Conservation (phyloP, 2,113 vertebrate genomes). For the Alethe diademata region DNA sequence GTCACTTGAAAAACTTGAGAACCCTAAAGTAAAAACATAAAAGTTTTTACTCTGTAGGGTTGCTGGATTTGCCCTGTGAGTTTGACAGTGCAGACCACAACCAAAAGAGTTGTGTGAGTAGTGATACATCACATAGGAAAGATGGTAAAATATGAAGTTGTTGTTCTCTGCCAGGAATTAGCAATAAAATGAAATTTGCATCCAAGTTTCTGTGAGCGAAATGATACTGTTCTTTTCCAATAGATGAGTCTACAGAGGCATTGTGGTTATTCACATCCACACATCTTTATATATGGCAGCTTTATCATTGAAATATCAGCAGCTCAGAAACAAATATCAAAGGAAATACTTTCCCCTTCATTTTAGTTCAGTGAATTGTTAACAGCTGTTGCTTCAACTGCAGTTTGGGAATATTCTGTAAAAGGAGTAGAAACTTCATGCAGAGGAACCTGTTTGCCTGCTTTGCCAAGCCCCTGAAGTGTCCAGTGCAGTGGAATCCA, state of each 20-base stretch:
- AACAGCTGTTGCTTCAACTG: not conserved
- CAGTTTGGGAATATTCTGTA: not conserved
- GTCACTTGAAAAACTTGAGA: not conserved
- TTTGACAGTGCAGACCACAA: not conserved
- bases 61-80: not conserved
- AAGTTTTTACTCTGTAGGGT: not conserved
- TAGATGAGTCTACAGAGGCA: not conserved
- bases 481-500: not conserved
- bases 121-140: not conserved
- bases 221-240: not conserved
- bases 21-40: not conserved
- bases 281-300: not conserved
- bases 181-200: not conserved
- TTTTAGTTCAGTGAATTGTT: slow-evolving; percentile 10
- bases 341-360: not conserved
- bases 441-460: not conserved
- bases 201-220: not conserved
- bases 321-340: not conserved
- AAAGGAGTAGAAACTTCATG: not conserved
- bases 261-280: not conserved
- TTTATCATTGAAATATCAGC: slow-evolving; percentile 23
- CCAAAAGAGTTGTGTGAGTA: not conserved
- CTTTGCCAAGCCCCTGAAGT: not conserved
- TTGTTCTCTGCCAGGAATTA: not conserved
- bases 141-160: not conserved